phyloP scores from a whole-genome alignment of 2,888 invertebrate species.

The Masnerella sp. region DNA sequence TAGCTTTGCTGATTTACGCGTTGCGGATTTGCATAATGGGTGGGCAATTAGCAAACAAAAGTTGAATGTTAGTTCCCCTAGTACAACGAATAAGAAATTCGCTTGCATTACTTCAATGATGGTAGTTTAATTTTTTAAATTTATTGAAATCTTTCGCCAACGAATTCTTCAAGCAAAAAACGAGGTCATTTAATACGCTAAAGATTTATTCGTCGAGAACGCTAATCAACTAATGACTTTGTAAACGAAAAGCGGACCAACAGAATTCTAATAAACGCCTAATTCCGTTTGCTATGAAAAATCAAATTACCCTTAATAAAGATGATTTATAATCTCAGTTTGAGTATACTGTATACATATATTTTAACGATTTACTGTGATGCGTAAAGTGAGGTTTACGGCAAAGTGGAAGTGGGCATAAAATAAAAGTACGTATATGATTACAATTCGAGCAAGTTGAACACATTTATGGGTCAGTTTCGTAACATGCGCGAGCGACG shows the following conservation, averaged over 20 bases:
- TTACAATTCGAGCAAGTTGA: conserved; percentile 37
- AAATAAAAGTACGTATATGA: conserved; percentile 32
- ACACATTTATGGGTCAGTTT: conserved; percentile 47
- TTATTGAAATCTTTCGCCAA: too few relatives aligned
- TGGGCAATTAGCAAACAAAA: conserved; percentile 37
- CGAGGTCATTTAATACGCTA: too few relatives aligned
- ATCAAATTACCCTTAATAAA: conserved; percentile 15
- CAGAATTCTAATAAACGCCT: conserved; percentile 15
- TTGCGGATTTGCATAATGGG: conserved; percentile 20
- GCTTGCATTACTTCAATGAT: too few relatives aligned
- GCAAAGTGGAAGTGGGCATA: conserved; percentile 8
- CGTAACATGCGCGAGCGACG: conserved; percentile 30
- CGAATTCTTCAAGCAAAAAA: too few relatives aligned
- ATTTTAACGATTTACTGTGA: conserved; percentile 11
- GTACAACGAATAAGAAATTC: too few relatives aligned
- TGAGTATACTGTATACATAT: conserved; percentile 17
- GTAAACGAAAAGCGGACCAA: background rate
- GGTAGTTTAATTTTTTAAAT: too few relatives aligned
- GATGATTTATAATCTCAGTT: conserved; percentile 26
- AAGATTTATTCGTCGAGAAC: too few relatives aligned
- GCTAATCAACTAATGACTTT: too few relatives aligned
- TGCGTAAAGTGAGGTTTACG: conserved; percentile 21
- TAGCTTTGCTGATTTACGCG: conserved; percentile 10
- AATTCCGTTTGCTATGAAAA: conserved; percentile 21
- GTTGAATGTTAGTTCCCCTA: background rate